Evolutionary conservation across 2,888 invertebrate species (phyloP), one percentile per base, ranked within the genome.

Genomic region (Morpho deidamia): DNA sequence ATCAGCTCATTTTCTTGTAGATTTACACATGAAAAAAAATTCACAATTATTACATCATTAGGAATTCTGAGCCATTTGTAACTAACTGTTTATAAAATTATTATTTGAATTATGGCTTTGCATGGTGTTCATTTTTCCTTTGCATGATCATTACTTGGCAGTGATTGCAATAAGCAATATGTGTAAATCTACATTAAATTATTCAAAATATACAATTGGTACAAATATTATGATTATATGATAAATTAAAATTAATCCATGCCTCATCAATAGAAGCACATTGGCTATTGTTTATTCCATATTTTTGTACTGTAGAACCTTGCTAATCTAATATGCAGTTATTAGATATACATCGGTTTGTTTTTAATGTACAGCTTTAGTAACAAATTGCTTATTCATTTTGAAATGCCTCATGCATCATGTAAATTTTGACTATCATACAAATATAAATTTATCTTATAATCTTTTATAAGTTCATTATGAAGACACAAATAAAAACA

Each of bases 251-350:
- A 56, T 44, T 69, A 72, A 70, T 71, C 76, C 83, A 84, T 83
- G 81, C 77, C 81, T 83, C 83, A 83, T 83, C 68, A 69, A 72
- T 80, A 81, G 78, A 78, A 75, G 79, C 83, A 81, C 81, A 76
- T 78, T 71, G 72, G 81, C 83, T 79, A 73, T 70, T 71, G 62
- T 69, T 68, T 66, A 48, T 50, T 47, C 44, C 54, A 58, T 74
- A 70, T 65, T 67, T 67, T 65, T 61, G 60, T 71, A 69, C 69
- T 61, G 71, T 73, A 72, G 72, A 76, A 80, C 70, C 73, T 68
- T 63, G 72, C 71, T 62, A 62, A 58, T 56, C 60, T 55, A 44
- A 47, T 50, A 50, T 52, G 53, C 60, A 59, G 56, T 53, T 44
- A 23, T 14, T 61, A 39, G 38, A 41, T 44, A 35, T 40, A 39